phyloP scores from a whole-genome alignment of 1,140 invertebrate species.

The Drosophila lacertosa region DNA sequence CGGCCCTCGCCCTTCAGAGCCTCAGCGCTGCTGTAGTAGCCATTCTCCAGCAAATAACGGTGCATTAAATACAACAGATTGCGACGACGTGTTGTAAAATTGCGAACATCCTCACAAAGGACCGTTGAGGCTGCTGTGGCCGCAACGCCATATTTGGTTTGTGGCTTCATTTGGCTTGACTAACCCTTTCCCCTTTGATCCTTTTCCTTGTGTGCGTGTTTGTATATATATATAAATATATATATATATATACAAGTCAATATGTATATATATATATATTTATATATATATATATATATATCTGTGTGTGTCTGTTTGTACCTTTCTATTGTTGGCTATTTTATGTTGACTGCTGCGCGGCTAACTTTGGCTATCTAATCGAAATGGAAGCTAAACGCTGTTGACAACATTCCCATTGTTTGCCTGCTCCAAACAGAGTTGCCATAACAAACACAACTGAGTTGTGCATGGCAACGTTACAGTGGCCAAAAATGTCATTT shows the following conservation, averaged over 20 bases:
- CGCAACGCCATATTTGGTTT: conserved; percentile 64
- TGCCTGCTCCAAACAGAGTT: conserved; percentile 37
- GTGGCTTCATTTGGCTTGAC: conserved; percentile 54
- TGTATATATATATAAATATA: background rate
- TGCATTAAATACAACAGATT: conserved; percentile 91
- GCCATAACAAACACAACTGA: conserved; percentile 30
- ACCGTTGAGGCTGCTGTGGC: conserved; percentile 48
- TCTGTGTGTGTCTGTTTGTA: too few species aligned
- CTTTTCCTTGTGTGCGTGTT: background rate
- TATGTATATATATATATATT: background rate
- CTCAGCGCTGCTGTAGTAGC: conserved; percentile 87
- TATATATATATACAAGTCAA: background rate
- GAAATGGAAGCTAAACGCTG: conserved; percentile 16
- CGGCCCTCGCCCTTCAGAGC: conserved; percentile 88
- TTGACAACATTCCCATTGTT: conserved; percentile 45
- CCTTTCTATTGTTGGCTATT: background rate
- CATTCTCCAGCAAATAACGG: conserved; percentile 91
- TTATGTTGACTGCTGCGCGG: conserved; percentile 6
- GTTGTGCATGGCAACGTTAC: conserved; percentile 21
- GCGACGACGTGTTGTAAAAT: conserved; percentile 86
- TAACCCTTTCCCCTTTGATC: background rate
- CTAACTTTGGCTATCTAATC: conserved; percentile 28
- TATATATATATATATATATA: background rate
- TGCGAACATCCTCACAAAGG: conserved; percentile 72
- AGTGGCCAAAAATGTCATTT: background rate